Evolutionary conservation across 1,140 invertebrate genomes (phyloP).

Genomic region (Drosophila kanapiae): DNA sequence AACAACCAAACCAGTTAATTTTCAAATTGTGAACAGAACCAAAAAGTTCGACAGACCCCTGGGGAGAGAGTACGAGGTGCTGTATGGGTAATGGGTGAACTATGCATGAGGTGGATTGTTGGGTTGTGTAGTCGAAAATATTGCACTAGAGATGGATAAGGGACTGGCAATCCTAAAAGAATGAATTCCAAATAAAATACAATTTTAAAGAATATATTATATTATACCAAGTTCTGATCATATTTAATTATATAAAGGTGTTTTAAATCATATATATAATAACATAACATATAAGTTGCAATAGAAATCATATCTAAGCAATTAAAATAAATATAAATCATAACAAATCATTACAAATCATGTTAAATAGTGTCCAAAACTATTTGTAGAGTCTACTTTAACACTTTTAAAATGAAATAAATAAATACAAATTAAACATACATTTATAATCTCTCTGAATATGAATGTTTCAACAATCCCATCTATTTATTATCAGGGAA

Average conservation of each 20-base stretch:
- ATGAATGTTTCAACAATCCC: background rate
- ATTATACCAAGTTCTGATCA: background rate
- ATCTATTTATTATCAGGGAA: background rate
- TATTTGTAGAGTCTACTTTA: too few relatives aligned
- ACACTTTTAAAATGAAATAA: background rate
- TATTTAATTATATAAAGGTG: background rate
- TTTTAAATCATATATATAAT: background rate
- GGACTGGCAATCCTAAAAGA: background rate
- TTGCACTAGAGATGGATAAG: constrained; percentile 26
- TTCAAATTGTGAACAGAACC: constrained; percentile 69
- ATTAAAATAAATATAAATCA: background rate
- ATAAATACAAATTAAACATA: too few relatives aligned
- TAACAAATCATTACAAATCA: background rate
- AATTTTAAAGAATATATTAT: background rate
- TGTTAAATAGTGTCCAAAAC: background rate
- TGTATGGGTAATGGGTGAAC: constrained; percentile 24
- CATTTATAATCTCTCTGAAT: too few relatives aligned
- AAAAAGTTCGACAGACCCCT: constrained; percentile 50
- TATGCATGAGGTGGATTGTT: constrained; percentile 24
- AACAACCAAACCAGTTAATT: constrained; percentile 77
- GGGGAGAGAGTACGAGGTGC: background rate
- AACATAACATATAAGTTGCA: background rate
- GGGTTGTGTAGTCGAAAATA: constrained; percentile 7
- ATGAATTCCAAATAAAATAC: background rate
- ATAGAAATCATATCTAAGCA: background rate